phyloP scores from a whole-genome alignment of 2,888 invertebrate genomes.

The Epirrhoe tristata region DNA sequence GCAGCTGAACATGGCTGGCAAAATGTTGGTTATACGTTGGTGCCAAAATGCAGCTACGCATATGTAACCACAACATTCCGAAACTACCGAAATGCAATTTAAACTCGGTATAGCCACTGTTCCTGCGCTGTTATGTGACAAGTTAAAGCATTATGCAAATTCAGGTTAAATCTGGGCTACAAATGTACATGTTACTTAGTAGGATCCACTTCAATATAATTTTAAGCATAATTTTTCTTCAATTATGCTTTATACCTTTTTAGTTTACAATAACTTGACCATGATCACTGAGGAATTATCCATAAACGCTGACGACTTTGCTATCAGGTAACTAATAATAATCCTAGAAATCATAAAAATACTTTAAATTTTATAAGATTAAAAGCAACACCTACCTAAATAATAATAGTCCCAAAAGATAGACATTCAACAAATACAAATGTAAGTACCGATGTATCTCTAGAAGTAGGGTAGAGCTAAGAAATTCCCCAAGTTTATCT shows the following conservation, averaged over 20 bases:
- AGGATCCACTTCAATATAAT: slow-evolving; percentile 49
- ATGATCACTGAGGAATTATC: too few relatives aligned
- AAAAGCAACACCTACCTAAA: too few relatives aligned
- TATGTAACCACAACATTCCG: slow-evolving; percentile 63
- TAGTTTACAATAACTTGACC: too few relatives aligned
- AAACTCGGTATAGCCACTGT: slow-evolving; percentile 68
- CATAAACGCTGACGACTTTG: too few relatives aligned
- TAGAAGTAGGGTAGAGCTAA: neutral
- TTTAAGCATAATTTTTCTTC: slow-evolving; percentile 33
- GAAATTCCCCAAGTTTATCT: slow-evolving; percentile 6
- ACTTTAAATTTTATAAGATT: too few relatives aligned
- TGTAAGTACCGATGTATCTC: too few relatives aligned
- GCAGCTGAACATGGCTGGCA: slow-evolving; percentile 24
- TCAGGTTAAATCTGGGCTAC: slow-evolving; percentile 66
- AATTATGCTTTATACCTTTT: neutral
- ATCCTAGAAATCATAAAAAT: too few relatives aligned
- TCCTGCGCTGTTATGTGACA: slow-evolving; percentile 69
- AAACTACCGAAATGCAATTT: slow-evolving; percentile 75
- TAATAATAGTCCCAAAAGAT: too few relatives aligned
- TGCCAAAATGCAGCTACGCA: slow-evolving; percentile 62
- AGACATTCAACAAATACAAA: too few relatives aligned
- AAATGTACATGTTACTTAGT: slow-evolving; percentile 61
- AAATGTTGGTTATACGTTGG: slow-evolving; percentile 61
- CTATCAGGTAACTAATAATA: too few relatives aligned
- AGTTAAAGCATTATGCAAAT: slow-evolving; percentile 78